Base-by-base conservation (phyloP, 2,888 invertebrate species). In the Nebria brevicollis region DNA sequence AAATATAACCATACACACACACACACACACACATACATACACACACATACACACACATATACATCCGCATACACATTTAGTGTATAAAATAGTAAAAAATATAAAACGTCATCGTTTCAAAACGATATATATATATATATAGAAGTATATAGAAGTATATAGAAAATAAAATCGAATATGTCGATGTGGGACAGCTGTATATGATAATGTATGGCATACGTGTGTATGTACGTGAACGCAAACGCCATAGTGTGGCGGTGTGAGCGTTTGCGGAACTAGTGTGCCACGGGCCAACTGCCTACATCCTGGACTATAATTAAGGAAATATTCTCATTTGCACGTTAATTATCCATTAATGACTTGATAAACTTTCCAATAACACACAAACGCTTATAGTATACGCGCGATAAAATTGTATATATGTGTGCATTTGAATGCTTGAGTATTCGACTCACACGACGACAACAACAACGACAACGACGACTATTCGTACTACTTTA, bases 241-340 rank as follows among this genome's bases (percentile, higher is more conserved):
- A 54, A 54, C 68, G 54, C 43, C 68, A 77, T 65, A 26, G 73
- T 41, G 70, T 64, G 54, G 75, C 80, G 43, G 34, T 15, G 34
- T 64, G 75, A 70, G 25, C 70, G 20, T 68, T 25, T 34, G 11
- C 68, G 80, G 80, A 80, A 80, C 80, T 80, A 80, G 54, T 73
- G 54, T 42, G 42, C 42, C 70, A 75, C 80, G 64, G 64, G 80
- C 80, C 80, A 75, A 80, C 80, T 80, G 80, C 80, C 81, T 81
- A 81, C 81, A 81, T 77, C 81, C 76, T 76, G 73, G 77, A 72
- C 81, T 76, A 81, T 81, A 81, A 81, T 81, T 81, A 81, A 81
- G 81, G 81, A 81, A 81, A 81, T 81, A 81, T 81, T 81, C 81
- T 81, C 81, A 81, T 81, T 81, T 81, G 81, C 81, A 76, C 81